These are phyloP conservation scores for Mythimna albipuncta DNA, from an alignment of 2,888 invertebrate species.

Conservation along the genomic window DNA sequence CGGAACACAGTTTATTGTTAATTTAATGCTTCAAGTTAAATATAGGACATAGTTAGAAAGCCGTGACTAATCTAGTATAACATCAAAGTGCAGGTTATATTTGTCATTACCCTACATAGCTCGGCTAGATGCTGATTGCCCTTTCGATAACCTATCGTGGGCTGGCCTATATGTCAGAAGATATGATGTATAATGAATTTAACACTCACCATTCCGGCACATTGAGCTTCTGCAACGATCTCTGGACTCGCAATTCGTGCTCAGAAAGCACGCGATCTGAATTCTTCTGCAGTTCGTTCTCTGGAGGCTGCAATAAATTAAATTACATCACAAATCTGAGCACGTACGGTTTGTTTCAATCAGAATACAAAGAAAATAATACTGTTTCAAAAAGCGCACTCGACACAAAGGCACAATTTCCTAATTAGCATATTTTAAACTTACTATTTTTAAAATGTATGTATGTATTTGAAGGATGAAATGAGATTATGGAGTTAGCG, in stretches of 20 bases:
- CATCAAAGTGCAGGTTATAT: slow-evolving; percentile 56
- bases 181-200: slow-evolving; percentile 33
- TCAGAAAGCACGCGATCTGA: slow-evolving; percentile 96
- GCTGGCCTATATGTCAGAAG: slow-evolving; percentile 37
- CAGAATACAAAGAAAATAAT: slow-evolving; percentile 37
- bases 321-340: slow-evolving; percentile 37
- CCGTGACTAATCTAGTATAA: slow-evolving; percentile 51
- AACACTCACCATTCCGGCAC: slow-evolving; percentile 97
- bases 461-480: neutral
- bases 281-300: slow-evolving; percentile 97
- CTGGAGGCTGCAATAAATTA: slow-evolving; percentile 94
- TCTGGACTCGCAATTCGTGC: slow-evolving; percentile 98
- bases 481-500: slow-evolving; percentile 1
- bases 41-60: slow-evolving; percentile 45
- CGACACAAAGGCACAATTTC: slow-evolving; percentile 34
- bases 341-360: slow-evolving; percentile 17
- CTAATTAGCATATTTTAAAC: slow-evolving; percentile 31
- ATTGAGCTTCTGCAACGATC: slow-evolving; percentile 97
- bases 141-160: slow-evolving; percentile 58
- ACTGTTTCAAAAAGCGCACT: slow-evolving; percentile 43
- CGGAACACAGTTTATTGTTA: slow-evolving; percentile 12
- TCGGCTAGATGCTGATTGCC: slow-evolving; percentile 51
- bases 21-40: slow-evolving; percentile 34
- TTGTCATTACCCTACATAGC: slow-evolving; percentile 60
- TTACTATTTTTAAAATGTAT: neutral